Conservation (phyloP, 2,113 vertebrate species). For the Perca fluviatilis region DNA sequence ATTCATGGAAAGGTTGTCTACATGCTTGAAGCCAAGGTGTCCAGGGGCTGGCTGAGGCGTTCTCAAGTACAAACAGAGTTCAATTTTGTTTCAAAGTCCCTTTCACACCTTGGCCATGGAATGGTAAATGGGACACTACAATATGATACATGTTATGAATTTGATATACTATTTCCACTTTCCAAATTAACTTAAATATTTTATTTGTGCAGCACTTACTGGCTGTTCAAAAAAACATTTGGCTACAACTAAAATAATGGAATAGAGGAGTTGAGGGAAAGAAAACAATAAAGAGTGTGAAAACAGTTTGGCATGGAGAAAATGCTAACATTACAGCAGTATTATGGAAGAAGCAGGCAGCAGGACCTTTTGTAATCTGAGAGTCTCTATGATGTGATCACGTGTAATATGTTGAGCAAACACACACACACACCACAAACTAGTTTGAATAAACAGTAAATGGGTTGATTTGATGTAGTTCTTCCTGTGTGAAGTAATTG, state of each 20-base stretch:
- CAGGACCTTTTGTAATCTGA: background rate
- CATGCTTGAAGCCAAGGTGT: constrained; percentile 68
- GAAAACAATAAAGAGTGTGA: background rate
- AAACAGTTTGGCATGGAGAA: background rate
- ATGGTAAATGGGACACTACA: constrained; percentile 20
- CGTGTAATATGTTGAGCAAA: background rate
- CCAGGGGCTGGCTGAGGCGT: constrained; percentile 60
- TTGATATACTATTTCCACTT: background rate
- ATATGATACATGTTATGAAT: background rate
- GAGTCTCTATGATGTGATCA: background rate
- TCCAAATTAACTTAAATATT: too few relatives aligned
- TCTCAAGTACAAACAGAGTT: constrained; percentile 29
- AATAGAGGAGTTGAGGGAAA: background rate
- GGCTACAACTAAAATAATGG: background rate
- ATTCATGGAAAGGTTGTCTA: constrained; percentile 65
- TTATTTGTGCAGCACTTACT: too few relatives aligned
- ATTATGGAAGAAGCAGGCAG: background rate
- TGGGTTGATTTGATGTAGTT: too few relatives aligned
- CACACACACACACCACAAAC: background rate
- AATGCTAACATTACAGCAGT: background rate
- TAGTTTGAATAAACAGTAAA: background rate
- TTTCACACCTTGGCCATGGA: background rate
- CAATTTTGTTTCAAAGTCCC: constrained; percentile 48
- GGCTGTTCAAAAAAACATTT: background rate
- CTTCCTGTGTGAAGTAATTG: too few relatives aligned